Base-by-base conservation (phyloP, 2,888 invertebrate genomes). In the Cepaea hortensis region DNA sequence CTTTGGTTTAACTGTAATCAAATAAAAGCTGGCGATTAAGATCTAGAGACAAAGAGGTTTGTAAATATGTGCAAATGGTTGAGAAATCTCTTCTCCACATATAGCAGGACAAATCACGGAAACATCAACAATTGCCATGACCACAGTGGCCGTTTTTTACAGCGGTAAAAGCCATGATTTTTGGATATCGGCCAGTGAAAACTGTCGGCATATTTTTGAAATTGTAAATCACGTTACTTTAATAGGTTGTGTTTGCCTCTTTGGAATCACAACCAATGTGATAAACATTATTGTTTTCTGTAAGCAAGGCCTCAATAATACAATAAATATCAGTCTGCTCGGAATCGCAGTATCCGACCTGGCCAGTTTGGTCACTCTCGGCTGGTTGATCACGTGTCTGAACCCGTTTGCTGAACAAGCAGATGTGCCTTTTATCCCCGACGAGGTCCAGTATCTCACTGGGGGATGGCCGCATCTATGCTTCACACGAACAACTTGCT, bases 231-330 rank as follows among this genome's bases (percentile, higher is more conserved):
- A 84, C 18, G 77, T 77, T 1, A 18, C 50, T 68, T 15, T 84
- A 7, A 68, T 20, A 11, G 65, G 85, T 15, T 6, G 35, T 5
- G 11, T 85, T 23, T 62, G 79, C 23, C 7, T 77, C 0, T 70
- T 85, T n/a, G 79, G 85, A 7, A 35, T 79, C 3, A 11, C 46
- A 1, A 55, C 77, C 20, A 85, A 85, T 18, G 46, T 79, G 3
- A 79, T 85, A n/a, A 85, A 85, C 70, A 77, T 85, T 46, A 9
- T 68, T 6, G 23, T 85, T 3, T 85, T 85, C 72, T 65, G 9
- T 50, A 48, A 9, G 50, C 85, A 79, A 70, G 85, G 85, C 20
- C 55, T 82, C 6, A 73, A 11, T 55, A 82, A 73, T 13, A 73
- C 82, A 3, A 73, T 82, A 0, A 82, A 82, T 68, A 79, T 85